A percentile compares a stretch with the other conserved stretches of the same genome.
Conservation (phyloP, 35 echinoderm and acorn worm genomes). For the Hemicentrotus pulcherrimus region DNA sequence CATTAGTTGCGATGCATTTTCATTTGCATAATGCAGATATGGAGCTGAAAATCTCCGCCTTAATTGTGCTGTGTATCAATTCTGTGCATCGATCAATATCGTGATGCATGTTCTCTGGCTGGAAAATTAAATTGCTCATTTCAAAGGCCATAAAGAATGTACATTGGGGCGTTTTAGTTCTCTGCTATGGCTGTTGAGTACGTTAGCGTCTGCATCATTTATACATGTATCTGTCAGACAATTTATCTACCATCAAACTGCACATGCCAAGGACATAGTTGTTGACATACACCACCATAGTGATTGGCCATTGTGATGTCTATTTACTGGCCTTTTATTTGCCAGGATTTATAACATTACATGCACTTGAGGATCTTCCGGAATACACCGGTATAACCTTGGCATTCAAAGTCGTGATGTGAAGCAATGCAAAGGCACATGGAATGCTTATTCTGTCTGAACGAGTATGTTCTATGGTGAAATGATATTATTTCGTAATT, state of each 20-base stretch:
- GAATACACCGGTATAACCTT: background rate
- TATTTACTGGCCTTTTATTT: background rate
- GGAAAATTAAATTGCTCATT: background rate
- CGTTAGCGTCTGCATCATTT: background rate
- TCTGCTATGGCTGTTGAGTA: background rate
- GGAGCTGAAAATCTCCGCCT: background rate
- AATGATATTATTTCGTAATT: background rate
- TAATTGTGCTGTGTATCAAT: background rate
- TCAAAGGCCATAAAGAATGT: background rate
- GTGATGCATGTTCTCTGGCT: background rate
- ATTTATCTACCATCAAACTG: background rate
- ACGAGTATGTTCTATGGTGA: background rate
- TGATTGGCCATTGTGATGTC: background rate
- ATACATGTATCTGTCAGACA: background rate
- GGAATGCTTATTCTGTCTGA: background rate
- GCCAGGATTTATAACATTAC: background rate
- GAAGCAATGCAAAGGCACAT: background rate
- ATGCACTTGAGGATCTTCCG: background rate
- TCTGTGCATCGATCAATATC: background rate
- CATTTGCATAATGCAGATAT: background rate
- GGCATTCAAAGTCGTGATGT: background rate
- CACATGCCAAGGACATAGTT: background rate
- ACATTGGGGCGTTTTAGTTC: background rate
- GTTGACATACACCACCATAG: background rate
- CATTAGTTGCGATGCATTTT: background rate